Percentiles rank a stretch among this genome's conserved stretches.
Conservation (phyloP, 2,113 vertebrate genomes). For the Isurus oxyrinchus region DNA sequence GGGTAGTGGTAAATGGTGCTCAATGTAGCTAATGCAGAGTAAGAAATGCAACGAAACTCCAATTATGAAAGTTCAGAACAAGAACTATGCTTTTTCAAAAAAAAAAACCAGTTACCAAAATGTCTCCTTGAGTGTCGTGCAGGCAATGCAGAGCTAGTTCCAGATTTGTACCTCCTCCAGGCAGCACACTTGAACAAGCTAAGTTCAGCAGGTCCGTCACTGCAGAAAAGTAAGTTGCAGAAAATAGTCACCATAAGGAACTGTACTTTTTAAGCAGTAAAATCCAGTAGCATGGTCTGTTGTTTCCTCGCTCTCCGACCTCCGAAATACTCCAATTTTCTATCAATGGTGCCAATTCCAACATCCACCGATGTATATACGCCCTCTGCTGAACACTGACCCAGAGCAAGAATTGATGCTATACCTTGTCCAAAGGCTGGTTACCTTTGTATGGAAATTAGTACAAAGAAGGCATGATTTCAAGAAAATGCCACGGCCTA, state of each 20-base stretch:
- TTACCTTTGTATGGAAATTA: not conserved
- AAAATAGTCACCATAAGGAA: not conserved
- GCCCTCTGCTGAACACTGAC: not conserved
- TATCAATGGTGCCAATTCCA: not conserved
- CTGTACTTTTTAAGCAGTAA: not conserved
- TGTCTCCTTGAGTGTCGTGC: conserved; percentile 55
- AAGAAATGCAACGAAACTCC: not conserved
- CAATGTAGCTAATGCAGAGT: no score
- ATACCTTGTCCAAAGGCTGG: not conserved
- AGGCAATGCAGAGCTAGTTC: conserved; percentile 65
- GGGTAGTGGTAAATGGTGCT: not conserved
- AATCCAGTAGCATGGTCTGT: not conserved
- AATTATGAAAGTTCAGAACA: not conserved
- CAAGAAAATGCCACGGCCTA: not conserved
- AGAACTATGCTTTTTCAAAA: not conserved
- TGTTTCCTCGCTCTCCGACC: not conserved
- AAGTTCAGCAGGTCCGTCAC: conserved; percentile 56
- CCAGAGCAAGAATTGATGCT: not conserved
- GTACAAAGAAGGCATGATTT: not conserved
- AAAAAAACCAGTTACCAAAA: conserved; percentile 50
- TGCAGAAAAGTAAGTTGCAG: conserved; percentile 39
- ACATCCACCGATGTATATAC: not conserved
- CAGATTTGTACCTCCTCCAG: conserved; percentile 62
- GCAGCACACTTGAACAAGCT: conserved; percentile 64
- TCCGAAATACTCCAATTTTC: not conserved